These are phyloP conservation scores for Drepana arcuata DNA, from an alignment of 1,140 invertebrate genomes.

Conservation along the genomic window DNA sequence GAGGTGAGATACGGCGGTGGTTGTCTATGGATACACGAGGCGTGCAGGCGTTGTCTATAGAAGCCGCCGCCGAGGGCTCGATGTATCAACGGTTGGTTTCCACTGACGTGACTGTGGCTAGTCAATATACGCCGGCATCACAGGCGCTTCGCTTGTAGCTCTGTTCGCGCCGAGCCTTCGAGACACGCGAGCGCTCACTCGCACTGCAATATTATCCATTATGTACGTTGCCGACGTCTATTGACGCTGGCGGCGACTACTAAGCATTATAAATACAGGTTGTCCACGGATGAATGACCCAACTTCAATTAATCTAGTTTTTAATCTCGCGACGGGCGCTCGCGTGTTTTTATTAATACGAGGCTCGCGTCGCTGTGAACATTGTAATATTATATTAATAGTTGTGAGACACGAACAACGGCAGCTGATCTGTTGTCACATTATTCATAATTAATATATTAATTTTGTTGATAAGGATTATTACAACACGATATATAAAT, in stretches of 20 bases:
- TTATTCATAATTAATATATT: conserved; percentile 20
- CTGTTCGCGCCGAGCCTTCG: not conserved
- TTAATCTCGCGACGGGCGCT: too few species aligned
- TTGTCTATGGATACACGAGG: too few species aligned
- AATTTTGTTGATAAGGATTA: conserved; percentile 19
- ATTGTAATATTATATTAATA: too few species aligned
- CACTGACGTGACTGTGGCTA: conserved; percentile 46
- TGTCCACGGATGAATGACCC: too few species aligned
- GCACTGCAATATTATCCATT: too few species aligned
- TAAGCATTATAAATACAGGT: too few species aligned
- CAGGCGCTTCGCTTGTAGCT: conserved; percentile 14
- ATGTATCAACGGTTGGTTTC: conserved; percentile 38
- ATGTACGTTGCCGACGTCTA: too few species aligned
- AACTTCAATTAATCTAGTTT: too few species aligned
- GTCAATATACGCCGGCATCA: conserved; percentile 56
- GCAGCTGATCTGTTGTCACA: conserved; percentile 34
- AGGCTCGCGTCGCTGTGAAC: too few species aligned
- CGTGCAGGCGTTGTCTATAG: conserved; percentile 3
- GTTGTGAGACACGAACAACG: conserved; percentile 13
- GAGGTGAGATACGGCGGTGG: not conserved
- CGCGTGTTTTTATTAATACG: too few species aligned
- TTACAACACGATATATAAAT: conserved; percentile 22
- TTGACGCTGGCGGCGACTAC: too few species aligned
- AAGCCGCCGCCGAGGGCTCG: conserved; percentile 16
- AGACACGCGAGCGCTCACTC: too few species aligned